Evolutionary conservation across 2,888 invertebrate species (phyloP).

Genomic region (Gerosis bhagava): DNA sequence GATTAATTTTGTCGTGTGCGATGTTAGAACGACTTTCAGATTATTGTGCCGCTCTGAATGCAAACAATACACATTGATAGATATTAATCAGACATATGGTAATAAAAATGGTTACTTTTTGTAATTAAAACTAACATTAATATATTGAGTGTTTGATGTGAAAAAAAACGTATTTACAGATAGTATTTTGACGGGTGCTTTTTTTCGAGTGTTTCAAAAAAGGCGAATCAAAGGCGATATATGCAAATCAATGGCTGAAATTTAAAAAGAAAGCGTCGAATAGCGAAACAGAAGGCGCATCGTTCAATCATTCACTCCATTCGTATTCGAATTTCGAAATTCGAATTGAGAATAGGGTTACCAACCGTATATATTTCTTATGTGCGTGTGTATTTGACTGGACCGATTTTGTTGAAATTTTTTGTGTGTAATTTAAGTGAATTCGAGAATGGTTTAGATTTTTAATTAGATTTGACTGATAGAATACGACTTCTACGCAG

Average conservation of each 20-base stretch:
- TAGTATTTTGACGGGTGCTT: not conserved
- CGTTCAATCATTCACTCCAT: constrained; percentile 45
- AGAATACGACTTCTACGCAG: too few species aligned
- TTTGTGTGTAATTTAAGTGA: too few species aligned
- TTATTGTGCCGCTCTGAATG: constrained; percentile 26
- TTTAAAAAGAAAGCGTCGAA: constrained; percentile 25
- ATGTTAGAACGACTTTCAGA: constrained; percentile 22
- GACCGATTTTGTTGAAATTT: too few species aligned
- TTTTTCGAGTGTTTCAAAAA: constrained; percentile 12
- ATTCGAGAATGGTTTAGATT: too few species aligned
- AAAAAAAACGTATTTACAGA: not conserved
- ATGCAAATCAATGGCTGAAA: constrained; percentile 21
- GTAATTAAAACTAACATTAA: constrained; percentile 7
- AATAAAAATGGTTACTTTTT: constrained; percentile 10
- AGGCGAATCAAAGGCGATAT: too few species aligned
- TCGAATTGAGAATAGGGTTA: constrained; percentile 50
- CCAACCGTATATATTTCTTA: too few species aligned
- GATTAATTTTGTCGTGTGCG: constrained; percentile 66
- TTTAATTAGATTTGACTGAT: too few species aligned
- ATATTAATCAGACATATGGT: constrained; percentile 12
- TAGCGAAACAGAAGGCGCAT: constrained; percentile 25
- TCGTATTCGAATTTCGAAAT: constrained; percentile 53
- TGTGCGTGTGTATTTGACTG: too few species aligned
- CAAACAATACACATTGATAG: constrained; percentile 12
- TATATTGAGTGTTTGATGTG: constrained; percentile 8